phyloP scores from a whole-genome alignment of 2,888 invertebrate genomes.

The Drosophila neotestacea region DNA sequence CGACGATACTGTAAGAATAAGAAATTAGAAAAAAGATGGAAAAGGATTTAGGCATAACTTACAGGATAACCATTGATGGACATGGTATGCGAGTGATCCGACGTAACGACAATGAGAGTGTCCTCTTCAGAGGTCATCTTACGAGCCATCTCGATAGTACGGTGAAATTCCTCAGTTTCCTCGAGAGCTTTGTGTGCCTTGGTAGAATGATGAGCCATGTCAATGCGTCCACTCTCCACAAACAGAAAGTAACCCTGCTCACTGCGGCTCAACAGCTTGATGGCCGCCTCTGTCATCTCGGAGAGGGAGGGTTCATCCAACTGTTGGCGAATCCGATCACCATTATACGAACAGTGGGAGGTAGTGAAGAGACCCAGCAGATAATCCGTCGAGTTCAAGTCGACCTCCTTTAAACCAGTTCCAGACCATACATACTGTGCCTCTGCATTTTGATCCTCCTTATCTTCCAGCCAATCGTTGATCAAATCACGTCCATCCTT shows the following conservation, averaged over 20 bases:
- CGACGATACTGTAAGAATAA: slow-evolving; percentile 59
- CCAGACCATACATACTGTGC: slow-evolving; percentile 84
- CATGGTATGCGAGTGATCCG: slow-evolving; percentile 93
- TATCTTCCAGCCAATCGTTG: slow-evolving; percentile 88
- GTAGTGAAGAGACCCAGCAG: slow-evolving; percentile 87
- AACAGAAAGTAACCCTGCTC: slow-evolving; percentile 90
- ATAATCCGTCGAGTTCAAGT: slow-evolving; percentile 86
- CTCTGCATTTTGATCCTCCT: slow-evolving; percentile 47
- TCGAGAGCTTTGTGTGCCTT: slow-evolving; percentile 90
- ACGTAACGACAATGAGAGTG: slow-evolving; percentile 92
- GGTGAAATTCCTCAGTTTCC: slow-evolving; percentile 92
- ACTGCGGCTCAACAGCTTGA: slow-evolving; percentile 87
- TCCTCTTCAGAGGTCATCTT: slow-evolving; percentile 88
- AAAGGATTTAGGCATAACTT: slow-evolving; percentile 73
- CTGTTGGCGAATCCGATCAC: slow-evolving; percentile 86
- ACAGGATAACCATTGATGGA: slow-evolving; percentile 90
- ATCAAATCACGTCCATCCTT: slow-evolving; percentile 89
- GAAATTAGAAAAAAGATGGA: neutral
- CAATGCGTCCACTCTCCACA: slow-evolving; percentile 87
- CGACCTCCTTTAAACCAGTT: slow-evolving; percentile 73
- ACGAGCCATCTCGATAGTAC: slow-evolving; percentile 88
- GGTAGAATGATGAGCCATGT: slow-evolving; percentile 87
- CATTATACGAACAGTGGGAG: slow-evolving; percentile 87
- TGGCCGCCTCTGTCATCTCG: slow-evolving; percentile 89
- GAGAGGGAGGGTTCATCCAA: slow-evolving; percentile 87